Evolutionary conservation across 2,113 vertebrate genomes (phyloP).

Genomic region (Holacanthus passer): DNA sequence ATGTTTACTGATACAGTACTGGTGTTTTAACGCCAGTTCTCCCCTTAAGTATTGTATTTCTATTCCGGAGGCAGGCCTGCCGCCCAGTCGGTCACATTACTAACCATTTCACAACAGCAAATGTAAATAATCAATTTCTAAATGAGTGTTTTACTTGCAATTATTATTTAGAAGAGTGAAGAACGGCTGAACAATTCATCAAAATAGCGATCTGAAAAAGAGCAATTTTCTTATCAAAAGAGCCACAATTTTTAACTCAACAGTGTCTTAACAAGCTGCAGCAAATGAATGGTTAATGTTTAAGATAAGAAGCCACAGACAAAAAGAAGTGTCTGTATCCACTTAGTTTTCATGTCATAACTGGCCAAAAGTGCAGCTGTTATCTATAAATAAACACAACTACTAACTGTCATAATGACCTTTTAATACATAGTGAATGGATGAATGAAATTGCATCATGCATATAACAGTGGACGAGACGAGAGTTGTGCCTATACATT

Average conservation of each 20-base stretch:
- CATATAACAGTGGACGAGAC: too few relatives aligned
- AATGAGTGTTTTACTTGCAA: not conserved
- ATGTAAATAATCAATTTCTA: not conserved
- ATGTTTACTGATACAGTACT: conserved; percentile 50
- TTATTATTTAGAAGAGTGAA: not conserved
- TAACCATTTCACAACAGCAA: not conserved
- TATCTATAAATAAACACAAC: too few relatives aligned
- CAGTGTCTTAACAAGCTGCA: not conserved
- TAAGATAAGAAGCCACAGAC: too few relatives aligned
- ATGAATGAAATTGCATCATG: too few relatives aligned
- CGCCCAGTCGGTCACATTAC: not conserved
- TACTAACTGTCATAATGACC: too few relatives aligned
- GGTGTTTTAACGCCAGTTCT: conserved; percentile 40
- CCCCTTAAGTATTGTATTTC: conserved; percentile 50
- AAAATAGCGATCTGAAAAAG: not conserved
- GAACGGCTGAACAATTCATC: not conserved
- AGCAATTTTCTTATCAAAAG: not conserved
- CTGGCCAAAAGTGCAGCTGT: too few relatives aligned
- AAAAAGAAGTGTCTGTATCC: too few relatives aligned
- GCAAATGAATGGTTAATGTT: not conserved
- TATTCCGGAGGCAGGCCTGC: not conserved
- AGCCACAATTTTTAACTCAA: not conserved
- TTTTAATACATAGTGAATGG: too few relatives aligned
- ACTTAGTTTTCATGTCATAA: not conserved
- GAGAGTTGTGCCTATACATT: too few relatives aligned